phyloP scores from a whole-genome alignment of 2,797 vertebrate genomes.

The Molothrus ater region DNA sequence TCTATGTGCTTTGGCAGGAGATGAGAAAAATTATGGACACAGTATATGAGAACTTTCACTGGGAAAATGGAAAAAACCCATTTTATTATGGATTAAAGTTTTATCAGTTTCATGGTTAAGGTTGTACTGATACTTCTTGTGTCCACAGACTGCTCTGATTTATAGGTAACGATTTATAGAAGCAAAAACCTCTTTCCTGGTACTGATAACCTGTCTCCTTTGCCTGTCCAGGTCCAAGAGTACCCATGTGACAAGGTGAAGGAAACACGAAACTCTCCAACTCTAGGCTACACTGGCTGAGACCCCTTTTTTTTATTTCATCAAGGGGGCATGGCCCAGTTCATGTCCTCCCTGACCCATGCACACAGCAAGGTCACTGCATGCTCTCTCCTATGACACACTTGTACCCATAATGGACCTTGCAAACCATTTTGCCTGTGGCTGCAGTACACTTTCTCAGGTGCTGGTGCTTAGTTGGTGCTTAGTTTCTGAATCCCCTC shows the following conservation, averaged over 20 bases:
- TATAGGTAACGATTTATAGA: accelerated
- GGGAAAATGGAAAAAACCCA: not conserved
- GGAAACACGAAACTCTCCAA: accelerated
- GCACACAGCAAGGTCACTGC: accelerated
- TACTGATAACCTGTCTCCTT: not conserved
- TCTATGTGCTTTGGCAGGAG: not conserved
- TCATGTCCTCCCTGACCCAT: accelerated
- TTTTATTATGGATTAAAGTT: not conserved
- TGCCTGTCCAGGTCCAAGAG: not conserved
- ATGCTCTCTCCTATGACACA: not conserved
- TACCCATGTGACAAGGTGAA: not conserved
- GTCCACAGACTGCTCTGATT: not conserved
- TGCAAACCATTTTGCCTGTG: not conserved
- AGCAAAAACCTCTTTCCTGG: accelerated
- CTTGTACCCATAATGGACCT: not conserved
- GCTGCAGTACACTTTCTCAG: accelerated
- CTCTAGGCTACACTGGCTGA: not conserved
- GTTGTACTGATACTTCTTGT: not conserved
- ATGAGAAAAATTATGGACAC: not conserved
- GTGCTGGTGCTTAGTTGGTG: accelerated
- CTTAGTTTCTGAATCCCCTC: not conserved
- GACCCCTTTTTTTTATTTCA: not conserved
- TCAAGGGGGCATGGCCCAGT: accelerated
- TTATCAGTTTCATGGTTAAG: not conserved
- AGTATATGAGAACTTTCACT: not conserved